Base-by-base conservation (phyloP, 2,797 vertebrate genomes). In the Antennarius maculatus region DNA sequence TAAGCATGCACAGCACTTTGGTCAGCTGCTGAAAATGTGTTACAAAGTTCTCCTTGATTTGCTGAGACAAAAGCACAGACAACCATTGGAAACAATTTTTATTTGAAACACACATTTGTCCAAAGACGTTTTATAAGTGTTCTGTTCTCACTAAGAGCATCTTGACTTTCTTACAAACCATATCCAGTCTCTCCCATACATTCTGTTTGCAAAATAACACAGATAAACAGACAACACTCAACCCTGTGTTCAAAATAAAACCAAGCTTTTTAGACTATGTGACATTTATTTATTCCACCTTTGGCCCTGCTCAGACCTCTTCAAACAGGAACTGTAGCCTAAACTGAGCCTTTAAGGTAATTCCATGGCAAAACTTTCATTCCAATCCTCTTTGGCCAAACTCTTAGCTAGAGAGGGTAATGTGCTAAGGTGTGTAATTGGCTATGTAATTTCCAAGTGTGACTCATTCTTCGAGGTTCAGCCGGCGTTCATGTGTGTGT, bases 391-490 rank as follows among this genome's bases (percentile, higher is more conserved):
- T 56, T 77, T 85, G 71, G 81, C 85, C 85, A 86, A 86, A 85
- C 67, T 79, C 59, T 55, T 75, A 71, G 69, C 81, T 71, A 72
- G 69, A 83, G 72, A 69, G 71, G 54, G 69, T 58, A 63, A 66
- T 80, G 90, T 80, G 86, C 87, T 69, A 90, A 85, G 89, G 88
- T 87, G 82, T 81, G 83, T 74, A 82, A 79, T 67, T 77, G 76
- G 84, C 83, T 64, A 74, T 54, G 69, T 83, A 83, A 91, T 90
- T 91, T 86, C 67, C 78, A 77, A 79, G 84, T 62, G 82, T 91
- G 91, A 92, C 78, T 93, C 90, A 91, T 87, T 80, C 82, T 71
- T 77, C 77, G 77, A 76, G 71, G 86, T 87, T 87, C 77, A 85
- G 83, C 47, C 71, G 15, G 41, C 29, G 42, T 28, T 34, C 67